A percentile compares a stretch with the other conserved stretches of the same genome.
phyloP scores from a whole-genome alignment of 2,888 invertebrate genomes.

The Cynaeus angustus region DNA sequence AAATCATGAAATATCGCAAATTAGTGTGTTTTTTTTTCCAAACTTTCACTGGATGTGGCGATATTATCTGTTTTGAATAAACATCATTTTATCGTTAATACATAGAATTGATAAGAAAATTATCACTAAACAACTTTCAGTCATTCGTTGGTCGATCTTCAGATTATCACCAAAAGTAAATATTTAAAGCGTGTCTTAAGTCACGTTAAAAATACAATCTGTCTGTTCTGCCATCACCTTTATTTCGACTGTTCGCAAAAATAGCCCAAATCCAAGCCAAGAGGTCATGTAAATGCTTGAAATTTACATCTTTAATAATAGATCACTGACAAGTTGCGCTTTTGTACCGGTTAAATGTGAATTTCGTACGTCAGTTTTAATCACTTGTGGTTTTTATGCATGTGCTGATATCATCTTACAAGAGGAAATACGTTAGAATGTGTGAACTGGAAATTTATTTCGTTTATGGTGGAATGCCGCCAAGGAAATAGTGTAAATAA shows the following conservation, averaged over 20 bases:
- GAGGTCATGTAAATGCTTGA: constrained; percentile 15
- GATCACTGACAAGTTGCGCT: constrained; percentile 16
- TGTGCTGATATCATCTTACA: constrained; percentile 23
- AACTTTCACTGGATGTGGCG: constrained; percentile 14
- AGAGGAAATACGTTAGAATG: constrained; percentile 19
- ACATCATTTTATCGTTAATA: not conserved
- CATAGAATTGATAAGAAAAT: not conserved
- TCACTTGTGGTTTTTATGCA: constrained; percentile 14
- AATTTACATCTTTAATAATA: constrained; percentile 17
- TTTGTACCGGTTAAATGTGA: constrained; percentile 10
- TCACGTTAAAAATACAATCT: constrained; percentile 15
- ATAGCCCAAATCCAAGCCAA: constrained; percentile 10
- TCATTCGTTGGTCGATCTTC: too few relatives aligned
- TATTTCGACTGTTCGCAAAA: constrained; percentile 7
- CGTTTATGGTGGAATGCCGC: constrained; percentile 12
- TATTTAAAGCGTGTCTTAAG: constrained; percentile 2
- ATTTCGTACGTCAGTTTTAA: constrained; percentile 18
- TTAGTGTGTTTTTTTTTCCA: not conserved
- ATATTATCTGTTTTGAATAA: constrained; percentile 1
- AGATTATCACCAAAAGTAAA: not conserved
- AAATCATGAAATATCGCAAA: not conserved
- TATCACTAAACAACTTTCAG: not conserved
- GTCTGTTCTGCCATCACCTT: constrained; percentile 15
- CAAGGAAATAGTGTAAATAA: constrained; percentile 13
- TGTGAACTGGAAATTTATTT: constrained; percentile 29